Evolutionary conservation across 2,888 invertebrate species (phyloP).

Genomic region (Drosophila seclusa): DNA sequence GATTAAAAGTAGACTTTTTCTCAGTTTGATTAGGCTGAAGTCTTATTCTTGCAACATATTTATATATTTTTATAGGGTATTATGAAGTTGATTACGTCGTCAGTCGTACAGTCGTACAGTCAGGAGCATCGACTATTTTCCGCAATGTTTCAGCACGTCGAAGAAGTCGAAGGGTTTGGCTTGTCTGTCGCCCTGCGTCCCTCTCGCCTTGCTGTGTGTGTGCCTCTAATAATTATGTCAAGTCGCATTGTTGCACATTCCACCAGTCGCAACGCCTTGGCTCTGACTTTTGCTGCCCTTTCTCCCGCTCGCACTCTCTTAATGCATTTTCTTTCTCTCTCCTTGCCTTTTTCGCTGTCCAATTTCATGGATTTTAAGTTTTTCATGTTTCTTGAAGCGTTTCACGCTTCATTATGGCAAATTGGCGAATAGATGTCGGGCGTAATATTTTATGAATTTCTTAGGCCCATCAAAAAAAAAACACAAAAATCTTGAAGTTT

Average conservation of each 20-base stretch:
- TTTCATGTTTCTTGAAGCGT: conserved; percentile 55
- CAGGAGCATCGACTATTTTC: conserved; percentile 10
- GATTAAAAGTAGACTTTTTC: background rate
- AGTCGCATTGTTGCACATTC: conserved; percentile 56
- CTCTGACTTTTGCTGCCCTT: conserved; percentile 9
- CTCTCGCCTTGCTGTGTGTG: conserved; percentile 6
- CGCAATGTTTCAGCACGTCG: conserved; percentile 10
- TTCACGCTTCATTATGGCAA: conserved; percentile 74
- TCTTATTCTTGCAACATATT: background rate
- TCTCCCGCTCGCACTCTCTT: background rate
- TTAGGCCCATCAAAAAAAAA: conserved; percentile 34
- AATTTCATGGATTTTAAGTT: conserved; percentile 72
- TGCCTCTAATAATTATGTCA: conserved; percentile 75
- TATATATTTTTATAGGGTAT: conserved; percentile 9
- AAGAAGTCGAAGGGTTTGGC: conserved; percentile 16
- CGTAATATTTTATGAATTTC: conserved; percentile 63
- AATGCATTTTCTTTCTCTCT: background rate
- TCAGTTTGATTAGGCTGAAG: background rate
- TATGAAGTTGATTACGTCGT: conserved; percentile 24
- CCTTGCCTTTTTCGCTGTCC: conserved; percentile 28
- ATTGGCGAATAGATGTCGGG: conserved; percentile 53
- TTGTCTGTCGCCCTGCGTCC: conserved; percentile 11
- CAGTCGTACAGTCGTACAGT: background rate
- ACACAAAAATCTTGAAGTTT: conserved; percentile 21
- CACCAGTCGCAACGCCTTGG: conserved; percentile 17